Conservation (phyloP, 2,888 invertebrate genomes). For the Mythimna impura region DNA sequence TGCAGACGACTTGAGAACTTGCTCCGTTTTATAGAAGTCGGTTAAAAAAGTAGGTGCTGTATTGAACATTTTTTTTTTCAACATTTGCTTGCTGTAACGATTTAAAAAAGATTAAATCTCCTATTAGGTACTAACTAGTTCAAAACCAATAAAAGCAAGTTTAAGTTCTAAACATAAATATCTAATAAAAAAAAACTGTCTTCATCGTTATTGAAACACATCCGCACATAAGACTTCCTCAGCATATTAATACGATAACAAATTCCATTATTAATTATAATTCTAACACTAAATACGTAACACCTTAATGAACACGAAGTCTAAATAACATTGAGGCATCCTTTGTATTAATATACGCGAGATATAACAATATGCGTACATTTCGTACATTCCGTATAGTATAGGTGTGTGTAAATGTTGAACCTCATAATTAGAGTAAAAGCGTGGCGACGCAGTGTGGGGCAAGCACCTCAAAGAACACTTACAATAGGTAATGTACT, state of each 20-base stretch:
- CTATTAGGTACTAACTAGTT: not conserved
- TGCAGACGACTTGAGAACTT: too few species aligned
- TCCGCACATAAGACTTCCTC: not conserved
- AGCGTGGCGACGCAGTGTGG: conserved; percentile 80
- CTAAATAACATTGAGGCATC: conserved; percentile 57
- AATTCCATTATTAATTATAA: conserved; percentile 34
- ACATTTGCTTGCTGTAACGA: too few species aligned
- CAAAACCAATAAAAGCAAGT: not conserved
- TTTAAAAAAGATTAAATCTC: too few species aligned
- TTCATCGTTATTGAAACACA: not conserved
- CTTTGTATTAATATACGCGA: conserved; percentile 58
- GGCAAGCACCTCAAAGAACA: conserved; percentile 86
- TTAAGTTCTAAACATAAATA: too few species aligned
- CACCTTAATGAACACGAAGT: conserved; percentile 54
- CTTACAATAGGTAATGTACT: conserved; percentile 90
- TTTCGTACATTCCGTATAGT: conserved; percentile 62
- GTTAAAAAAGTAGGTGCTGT: too few species aligned
- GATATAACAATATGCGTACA: conserved; percentile 54
- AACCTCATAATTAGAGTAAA: conserved; percentile 87
- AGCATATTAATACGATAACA: conserved; percentile 18
- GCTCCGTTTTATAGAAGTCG: too few species aligned
- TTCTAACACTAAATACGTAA: conserved; percentile 45
- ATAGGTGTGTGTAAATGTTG: conserved; percentile 70
- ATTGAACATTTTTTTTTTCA: too few species aligned
- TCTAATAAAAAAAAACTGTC: conserved; percentile 18